Conservation (phyloP, 2,113 vertebrate species). For the Myrmecobius fasciatus region DNA sequence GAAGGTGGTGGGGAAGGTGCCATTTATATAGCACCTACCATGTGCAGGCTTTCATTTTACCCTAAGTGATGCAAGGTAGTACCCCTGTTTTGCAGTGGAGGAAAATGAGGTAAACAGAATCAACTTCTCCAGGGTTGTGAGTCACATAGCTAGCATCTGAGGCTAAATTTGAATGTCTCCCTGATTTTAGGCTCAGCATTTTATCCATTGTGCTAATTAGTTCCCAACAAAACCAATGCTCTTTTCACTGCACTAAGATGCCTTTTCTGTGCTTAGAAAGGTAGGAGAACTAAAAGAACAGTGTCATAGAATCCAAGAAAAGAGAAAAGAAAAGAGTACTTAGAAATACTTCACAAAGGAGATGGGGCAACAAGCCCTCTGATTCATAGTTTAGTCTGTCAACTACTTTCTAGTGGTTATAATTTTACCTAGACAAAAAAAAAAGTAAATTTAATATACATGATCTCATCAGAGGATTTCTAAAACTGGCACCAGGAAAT, state of each 20-base stretch:
- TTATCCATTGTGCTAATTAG: background rate
- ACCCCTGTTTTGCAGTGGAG: background rate
- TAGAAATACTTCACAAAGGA: background rate
- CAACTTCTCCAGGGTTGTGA: background rate
- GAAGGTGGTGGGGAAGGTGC: background rate
- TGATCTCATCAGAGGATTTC: background rate
- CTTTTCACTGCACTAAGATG: background rate
- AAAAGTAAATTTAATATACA: background rate
- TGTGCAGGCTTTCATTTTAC: background rate
- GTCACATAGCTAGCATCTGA: background rate
- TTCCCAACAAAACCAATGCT: background rate
- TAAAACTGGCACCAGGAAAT: background rate
- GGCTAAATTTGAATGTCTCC: background rate
- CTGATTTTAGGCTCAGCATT: background rate
- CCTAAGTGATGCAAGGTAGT: background rate
- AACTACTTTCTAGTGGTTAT: background rate
- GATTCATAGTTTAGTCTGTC: background rate
- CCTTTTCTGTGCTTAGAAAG: background rate
- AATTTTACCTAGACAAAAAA: background rate
- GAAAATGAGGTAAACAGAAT: background rate
- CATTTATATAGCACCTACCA: background rate
- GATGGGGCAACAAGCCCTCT: background rate
- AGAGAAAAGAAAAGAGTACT: background rate
- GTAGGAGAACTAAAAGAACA: background rate
- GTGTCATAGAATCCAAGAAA: background rate